phyloP scores from a whole-genome alignment of 2,113 vertebrate species.

The Poeciliopsis occidentalis region DNA sequence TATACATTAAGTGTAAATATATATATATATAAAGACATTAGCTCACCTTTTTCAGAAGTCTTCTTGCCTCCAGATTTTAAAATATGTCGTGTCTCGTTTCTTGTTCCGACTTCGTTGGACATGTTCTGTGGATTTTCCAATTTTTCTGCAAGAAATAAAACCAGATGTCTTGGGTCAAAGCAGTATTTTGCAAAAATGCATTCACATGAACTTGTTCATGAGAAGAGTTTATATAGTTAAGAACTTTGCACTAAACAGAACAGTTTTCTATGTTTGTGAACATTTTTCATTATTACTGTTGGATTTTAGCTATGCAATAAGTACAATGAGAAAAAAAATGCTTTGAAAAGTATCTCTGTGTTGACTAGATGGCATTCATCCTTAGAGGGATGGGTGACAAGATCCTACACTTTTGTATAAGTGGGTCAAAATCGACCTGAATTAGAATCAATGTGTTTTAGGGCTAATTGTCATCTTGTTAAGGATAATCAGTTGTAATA shows the following conservation, averaged over 20 bases:
- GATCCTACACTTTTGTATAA: too few relatives aligned
- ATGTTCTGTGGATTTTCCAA: not conserved
- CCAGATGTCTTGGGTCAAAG: not conserved
- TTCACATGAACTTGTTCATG: not conserved
- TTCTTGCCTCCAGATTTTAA: conserved; percentile 15
- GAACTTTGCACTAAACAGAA: not conserved
- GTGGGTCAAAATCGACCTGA: too few relatives aligned
- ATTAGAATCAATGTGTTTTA: too few relatives aligned
- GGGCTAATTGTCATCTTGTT: too few relatives aligned
- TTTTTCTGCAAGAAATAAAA: conserved; percentile 19
- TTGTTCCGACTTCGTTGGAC: not conserved
- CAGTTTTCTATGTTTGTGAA: too few relatives aligned
- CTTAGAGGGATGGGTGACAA: too few relatives aligned
- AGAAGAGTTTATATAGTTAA: not conserved
- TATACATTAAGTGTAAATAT: not conserved
- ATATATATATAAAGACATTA: not conserved
- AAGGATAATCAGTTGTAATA: too few relatives aligned
- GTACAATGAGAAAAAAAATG: too few relatives aligned
- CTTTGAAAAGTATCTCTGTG: too few relatives aligned
- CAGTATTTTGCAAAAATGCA: not conserved
- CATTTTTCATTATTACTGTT: too few relatives aligned
- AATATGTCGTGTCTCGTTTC: conserved; percentile 17
- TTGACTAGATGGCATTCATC: too few relatives aligned
- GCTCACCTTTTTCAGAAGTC: conserved; percentile 36
- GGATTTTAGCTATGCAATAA: too few relatives aligned